Evolutionary conservation across 2,888 invertebrate genomes (phyloP).

Genomic region (Nephrotoma guestfalica): DNA sequence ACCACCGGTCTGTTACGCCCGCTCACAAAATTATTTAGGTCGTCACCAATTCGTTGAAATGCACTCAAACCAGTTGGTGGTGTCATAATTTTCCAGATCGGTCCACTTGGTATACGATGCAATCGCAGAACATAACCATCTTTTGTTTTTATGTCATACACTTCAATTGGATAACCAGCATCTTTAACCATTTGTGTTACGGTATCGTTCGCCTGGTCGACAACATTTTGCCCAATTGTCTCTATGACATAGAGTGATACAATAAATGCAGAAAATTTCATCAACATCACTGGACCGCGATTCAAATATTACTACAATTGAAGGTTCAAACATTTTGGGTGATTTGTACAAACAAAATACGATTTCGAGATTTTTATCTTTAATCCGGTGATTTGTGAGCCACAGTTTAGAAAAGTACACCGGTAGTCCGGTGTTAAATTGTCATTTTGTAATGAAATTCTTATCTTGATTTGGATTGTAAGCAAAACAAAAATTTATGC

Average conservation of each 20-base stretch:
- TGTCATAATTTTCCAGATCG: slow-evolving; percentile 14
- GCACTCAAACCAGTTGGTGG: slow-evolving; percentile 27
- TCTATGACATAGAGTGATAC: neutral
- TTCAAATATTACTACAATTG: neutral
- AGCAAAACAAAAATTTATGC: neutral
- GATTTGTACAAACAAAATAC: neutral
- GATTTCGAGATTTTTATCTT: neutral
- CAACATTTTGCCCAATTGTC: neutral
- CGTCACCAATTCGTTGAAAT: slow-evolving; percentile 13
- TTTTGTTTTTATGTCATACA: slow-evolving; percentile 40
- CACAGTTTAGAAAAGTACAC: neutral
- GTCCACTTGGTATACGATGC: slow-evolving; percentile 45
- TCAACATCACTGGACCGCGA: neutral
- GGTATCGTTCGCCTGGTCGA: neutral
- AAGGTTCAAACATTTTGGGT: neutral
- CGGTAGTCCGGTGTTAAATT: neutral
- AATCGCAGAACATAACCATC: slow-evolving; percentile 57
- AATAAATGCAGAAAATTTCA: neutral
- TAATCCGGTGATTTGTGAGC: neutral
- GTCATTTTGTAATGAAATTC: neutral
- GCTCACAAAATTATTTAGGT: slow-evolving; percentile 18
- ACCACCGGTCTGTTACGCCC: slow-evolving; percentile 31
- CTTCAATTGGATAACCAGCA: slow-evolving; percentile 39
- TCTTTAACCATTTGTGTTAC: neutral
- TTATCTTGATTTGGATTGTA: neutral